A percentile compares a stretch with the other conserved stretches of the same genome.
phyloP scores from a whole-genome alignment of 2,113 vertebrate species.

The Beaufortia kweichowensis region DNA sequence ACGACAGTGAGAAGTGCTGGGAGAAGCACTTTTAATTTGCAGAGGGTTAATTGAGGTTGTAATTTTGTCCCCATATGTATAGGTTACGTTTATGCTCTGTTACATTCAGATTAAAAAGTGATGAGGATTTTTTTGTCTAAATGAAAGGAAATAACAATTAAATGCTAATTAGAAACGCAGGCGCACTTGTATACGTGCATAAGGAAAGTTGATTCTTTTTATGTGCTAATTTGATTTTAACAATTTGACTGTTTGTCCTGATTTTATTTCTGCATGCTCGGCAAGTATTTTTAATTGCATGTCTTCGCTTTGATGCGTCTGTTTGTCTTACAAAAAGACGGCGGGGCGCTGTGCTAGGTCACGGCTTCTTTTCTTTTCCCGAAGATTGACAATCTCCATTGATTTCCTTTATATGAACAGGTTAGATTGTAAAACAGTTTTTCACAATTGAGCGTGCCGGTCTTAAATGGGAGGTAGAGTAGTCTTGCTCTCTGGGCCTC shows the following conservation, averaged over 20 bases:
- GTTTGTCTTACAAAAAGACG: slow-evolving; percentile 4
- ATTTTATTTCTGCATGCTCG: not conserved
- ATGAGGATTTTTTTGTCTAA: slow-evolving; percentile 48
- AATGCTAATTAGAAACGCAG: slow-evolving; percentile 78
- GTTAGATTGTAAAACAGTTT: not conserved
- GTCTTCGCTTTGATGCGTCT: slow-evolving; percentile 34
- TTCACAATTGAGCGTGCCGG: not conserved
- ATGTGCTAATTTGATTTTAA: slow-evolving; percentile 42
- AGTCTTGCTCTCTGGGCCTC: not conserved
- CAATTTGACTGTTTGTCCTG: not conserved
- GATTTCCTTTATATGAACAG: not conserved
- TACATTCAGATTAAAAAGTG: slow-evolving; percentile 78
- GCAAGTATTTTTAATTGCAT: slow-evolving; percentile 28
- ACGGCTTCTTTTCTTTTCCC: not conserved
- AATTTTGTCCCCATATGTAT: slow-evolving; percentile 78
- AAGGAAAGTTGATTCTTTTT: slow-evolving; percentile 27
- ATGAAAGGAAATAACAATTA: slow-evolving; percentile 79
- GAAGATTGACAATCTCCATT: not conserved
- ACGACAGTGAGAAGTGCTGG: slow-evolving; percentile 65
- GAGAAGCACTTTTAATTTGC: slow-evolving; percentile 77
- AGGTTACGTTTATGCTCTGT: slow-evolving; percentile 78
- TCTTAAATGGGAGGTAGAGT: not conserved
- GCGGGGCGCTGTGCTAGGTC: not conserved
- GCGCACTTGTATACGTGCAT: slow-evolving; percentile 16
- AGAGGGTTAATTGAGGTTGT: slow-evolving; percentile 81